Evolutionary conservation across 2,888 invertebrate species (phyloP).

Genomic region (Anodontia alba): DNA sequence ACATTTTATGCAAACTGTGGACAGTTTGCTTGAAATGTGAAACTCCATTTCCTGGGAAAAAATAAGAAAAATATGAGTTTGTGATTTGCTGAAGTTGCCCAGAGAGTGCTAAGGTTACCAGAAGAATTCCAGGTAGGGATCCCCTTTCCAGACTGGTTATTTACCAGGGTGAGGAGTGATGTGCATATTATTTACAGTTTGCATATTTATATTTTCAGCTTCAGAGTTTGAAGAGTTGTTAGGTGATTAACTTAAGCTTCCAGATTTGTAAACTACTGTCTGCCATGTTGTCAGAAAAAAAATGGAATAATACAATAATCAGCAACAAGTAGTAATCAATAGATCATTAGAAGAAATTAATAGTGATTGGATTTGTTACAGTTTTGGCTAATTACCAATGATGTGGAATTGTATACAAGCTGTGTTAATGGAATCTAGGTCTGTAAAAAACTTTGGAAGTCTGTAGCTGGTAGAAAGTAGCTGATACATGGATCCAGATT

Average conservation of each 20-base stretch:
- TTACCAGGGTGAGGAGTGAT: conserved; percentile 4
- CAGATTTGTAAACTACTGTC: too few species aligned
- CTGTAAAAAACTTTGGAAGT: not conserved
- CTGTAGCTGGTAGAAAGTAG: too few species aligned
- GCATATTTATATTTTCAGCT: not conserved
- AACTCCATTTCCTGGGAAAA: too few species aligned
- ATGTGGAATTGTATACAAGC: not conserved
- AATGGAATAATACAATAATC: not conserved
- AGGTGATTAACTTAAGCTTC: not conserved
- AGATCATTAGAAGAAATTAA: conserved; percentile 1
- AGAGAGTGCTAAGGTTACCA: too few species aligned
- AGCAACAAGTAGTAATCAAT: not conserved
- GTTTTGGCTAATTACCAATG: not conserved
- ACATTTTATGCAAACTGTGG: too few species aligned
- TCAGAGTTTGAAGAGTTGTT: not conserved
- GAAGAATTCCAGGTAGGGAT: conserved; percentile 10
- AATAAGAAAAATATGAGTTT: too few species aligned
- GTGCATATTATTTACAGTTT: conserved; percentile 1
- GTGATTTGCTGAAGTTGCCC: too few species aligned
- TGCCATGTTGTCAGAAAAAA: too few species aligned
- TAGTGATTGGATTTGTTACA: not conserved
- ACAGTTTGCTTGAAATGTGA: too few species aligned
- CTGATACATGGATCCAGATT: too few species aligned
- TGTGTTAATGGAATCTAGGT: not conserved
- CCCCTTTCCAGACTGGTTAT: conserved; percentile 13